Percentiles rank a stretch among this genome's conserved stretches.
phyloP scores from a whole-genome alignment of 1,140 invertebrate species.

The Hestina assimilis region DNA sequence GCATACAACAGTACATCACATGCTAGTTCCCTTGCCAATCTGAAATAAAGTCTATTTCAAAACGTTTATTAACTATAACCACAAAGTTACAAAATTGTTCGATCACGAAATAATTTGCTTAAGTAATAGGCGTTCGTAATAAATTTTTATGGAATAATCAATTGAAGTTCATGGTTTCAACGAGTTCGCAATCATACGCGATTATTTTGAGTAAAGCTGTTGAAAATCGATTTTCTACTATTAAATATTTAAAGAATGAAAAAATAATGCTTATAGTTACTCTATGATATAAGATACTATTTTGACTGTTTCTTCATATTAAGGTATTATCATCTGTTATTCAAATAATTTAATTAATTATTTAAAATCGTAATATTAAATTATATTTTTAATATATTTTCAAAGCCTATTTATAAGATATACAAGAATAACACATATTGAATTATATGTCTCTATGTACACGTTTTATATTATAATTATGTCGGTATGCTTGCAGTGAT shows the following conservation, averaged over 20 bases:
- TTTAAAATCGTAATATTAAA: too few species aligned
- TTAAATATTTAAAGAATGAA: neutral
- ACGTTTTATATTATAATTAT: neutral
- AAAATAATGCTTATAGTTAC: too few species aligned
- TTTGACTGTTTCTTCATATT: too few species aligned
- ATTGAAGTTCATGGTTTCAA: slow-evolving; percentile 26
- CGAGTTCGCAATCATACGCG: slow-evolving; percentile 16
- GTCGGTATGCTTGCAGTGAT: too few species aligned
- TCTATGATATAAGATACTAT: too few species aligned
- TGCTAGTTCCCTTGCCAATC: too few species aligned
- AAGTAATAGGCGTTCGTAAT: slow-evolving; percentile 14
- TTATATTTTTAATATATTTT: too few species aligned
- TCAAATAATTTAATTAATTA: too few species aligned
- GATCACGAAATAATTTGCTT: slow-evolving; percentile 11
- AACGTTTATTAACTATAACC: slow-evolving; percentile 5
- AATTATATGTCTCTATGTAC: neutral
- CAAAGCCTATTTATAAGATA: too few species aligned
- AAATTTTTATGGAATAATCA: slow-evolving; percentile 16
- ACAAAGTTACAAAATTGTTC: slow-evolving; percentile 5
- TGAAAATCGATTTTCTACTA: slow-evolving; percentile 5
- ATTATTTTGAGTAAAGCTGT: slow-evolving; percentile 8
- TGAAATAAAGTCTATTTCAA: neutral
- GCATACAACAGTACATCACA: too few species aligned
- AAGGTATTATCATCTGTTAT: too few species aligned
- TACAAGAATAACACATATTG: neutral